Base-by-base conservation (phyloP, 2,797 vertebrate species). In the Chaenodraco wilsoni region DNA sequence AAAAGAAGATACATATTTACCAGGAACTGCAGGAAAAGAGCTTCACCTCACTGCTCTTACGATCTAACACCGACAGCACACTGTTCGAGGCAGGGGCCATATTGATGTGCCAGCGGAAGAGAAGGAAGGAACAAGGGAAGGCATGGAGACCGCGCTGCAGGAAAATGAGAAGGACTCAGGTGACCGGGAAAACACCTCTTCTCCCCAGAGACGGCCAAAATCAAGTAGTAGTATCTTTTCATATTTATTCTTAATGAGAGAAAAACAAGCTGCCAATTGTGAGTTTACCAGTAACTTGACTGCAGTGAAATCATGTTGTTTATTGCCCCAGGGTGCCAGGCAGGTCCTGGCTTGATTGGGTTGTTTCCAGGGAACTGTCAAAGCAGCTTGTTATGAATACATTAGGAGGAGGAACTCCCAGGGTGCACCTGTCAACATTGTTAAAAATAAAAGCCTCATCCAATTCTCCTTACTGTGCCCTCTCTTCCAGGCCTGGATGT, bases 391-490 rank as follows among this genome's bases (percentile, higher is more conserved):
- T 41, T 49, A 43, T 70, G 31, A 60, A 70, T 57, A 41, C 33
- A 65, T 58, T 52, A 45, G 58, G 5, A 43, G n/a, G 61, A 66
- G 46, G 19, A 59, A 61, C 57, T 72, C 60, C 60, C 67, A 46
- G 43, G 64, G 43, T 33, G 56, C 67, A 59, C 46, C 37, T 73
- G 62, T 78, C 69, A 58, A 27, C 40, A 33, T 17, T 12, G 5
- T 46, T 72, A 31, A 62, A 63, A 48, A n/a, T 61, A 59, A 46
- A 59, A 46, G 33, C 63, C 10, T 46, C 33, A 46, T 58, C 44
- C 55, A 63, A 46, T 72, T 58, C 33, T 17, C 58, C 67, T 66
- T 56, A 66, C 62, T 65, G 19, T 70, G 54, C 33, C 44, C 62
- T 59, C 45, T 74, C 72, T 51, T 2, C 13, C 19, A 44, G 40